A percentile compares a stretch with the other conserved stretches of the same genome.
These are phyloP conservation scores for Onychostruthus taczanowskii DNA, from an alignment of 2,113 vertebrate species.

Conservation along the genomic window DNA sequence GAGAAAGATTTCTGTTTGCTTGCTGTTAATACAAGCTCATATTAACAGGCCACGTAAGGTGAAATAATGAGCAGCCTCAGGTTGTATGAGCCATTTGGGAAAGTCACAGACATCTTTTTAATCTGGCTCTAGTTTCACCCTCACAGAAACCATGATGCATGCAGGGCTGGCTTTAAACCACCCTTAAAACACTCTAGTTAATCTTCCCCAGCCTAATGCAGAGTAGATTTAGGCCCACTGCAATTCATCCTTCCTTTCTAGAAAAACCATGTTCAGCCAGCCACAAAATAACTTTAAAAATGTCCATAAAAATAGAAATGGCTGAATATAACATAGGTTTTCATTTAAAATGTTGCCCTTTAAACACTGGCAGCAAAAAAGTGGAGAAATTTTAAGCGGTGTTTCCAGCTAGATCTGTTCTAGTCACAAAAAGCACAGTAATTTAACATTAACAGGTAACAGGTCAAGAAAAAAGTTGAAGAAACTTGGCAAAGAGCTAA, in stretches of 20 bases:
- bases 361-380: background rate
- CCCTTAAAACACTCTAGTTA: background rate
- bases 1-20: background rate
- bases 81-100: background rate
- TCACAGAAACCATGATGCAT: background rate
- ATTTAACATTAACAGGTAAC: background rate
- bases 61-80: background rate
- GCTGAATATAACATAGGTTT: background rate
- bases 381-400: background rate
- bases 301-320: background rate
- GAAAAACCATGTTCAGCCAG: background rate
- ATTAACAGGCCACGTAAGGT: background rate
- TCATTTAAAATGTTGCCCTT: background rate
- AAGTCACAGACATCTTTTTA: background rate
- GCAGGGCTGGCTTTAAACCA: background rate
- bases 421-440: background rate
- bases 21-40: background rate
- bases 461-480: background rate
- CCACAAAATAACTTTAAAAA: background rate
- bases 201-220: background rate
- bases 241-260: background rate
- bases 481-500: background rate
- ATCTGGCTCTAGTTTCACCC: background rate
- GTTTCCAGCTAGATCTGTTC: background rate
- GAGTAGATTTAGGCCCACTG: background rate